Conservation (phyloP, 2,113 vertebrate species). For the Indri indri region DNA sequence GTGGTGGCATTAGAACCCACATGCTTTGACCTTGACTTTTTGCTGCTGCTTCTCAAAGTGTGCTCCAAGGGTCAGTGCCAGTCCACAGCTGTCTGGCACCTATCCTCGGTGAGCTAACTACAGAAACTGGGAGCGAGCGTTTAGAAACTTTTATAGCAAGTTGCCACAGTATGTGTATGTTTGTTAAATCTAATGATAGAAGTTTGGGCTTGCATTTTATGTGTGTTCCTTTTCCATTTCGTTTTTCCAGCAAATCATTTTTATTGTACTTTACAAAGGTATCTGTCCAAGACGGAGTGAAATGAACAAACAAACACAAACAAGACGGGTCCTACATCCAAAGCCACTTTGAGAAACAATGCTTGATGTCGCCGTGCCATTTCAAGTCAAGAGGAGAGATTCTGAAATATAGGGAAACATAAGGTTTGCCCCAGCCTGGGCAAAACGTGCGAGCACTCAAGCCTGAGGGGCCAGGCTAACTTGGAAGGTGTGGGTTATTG, state of each 20-base stretch:
- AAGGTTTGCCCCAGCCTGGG: background rate
- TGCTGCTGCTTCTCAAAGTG: background rate
- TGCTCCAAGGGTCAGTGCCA: background rate
- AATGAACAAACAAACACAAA: conserved; percentile 11
- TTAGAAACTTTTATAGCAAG: background rate
- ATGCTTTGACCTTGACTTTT: conserved; percentile 1
- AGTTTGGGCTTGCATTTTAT: conserved; percentile 28
- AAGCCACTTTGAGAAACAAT: background rate
- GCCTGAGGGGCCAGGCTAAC: background rate
- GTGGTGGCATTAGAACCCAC: background rate
- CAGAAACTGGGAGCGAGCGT: conserved; percentile 12
- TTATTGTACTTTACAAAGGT: conserved; percentile 30
- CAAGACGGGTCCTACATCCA: background rate
- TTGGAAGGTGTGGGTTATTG: background rate
- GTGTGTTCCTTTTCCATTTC: conserved; percentile 36
- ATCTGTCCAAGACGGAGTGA: background rate
- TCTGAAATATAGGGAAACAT: background rate
- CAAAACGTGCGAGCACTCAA: fast-evolving
- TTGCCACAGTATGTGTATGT: background rate
- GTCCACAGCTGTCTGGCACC: background rate
- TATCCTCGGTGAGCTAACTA: background rate
- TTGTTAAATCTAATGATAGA: conserved; percentile 21
- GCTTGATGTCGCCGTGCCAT: background rate
- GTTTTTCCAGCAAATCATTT: conserved; percentile 49
- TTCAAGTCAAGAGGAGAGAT: background rate